These are phyloP conservation scores for Allacma fusca DNA, from an alignment of 2,888 invertebrate species.

Conservation along the genomic window DNA sequence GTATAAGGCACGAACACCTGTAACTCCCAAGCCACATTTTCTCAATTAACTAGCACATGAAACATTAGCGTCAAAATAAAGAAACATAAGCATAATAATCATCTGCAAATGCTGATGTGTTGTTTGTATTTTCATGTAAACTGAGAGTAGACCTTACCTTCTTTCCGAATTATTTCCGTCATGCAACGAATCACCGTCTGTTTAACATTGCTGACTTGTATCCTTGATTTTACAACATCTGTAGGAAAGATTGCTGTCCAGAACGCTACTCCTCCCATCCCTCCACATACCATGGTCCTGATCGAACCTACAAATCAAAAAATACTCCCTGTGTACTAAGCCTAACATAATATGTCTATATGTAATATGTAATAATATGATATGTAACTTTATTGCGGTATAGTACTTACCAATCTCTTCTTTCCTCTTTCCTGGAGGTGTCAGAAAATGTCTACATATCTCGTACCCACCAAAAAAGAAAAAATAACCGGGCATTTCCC, in stretches of 20 bases:
- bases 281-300: conserved; percentile 88
- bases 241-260: conserved; percentile 95
- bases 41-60: too few relatives aligned
- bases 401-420: conserved; percentile 71
- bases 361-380: too few relatives aligned
- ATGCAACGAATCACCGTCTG: conserved; percentile 73
- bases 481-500: conserved; percentile 99
- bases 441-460: conserved; percentile 70
- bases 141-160: conserved; percentile 72
- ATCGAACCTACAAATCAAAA: conserved; percentile 65
- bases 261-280: conserved; percentile 85
- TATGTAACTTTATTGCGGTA: too few relatives aligned
- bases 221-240: conserved; percentile 95
- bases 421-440: conserved; percentile 68
- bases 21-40: too few relatives aligned
- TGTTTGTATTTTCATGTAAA: too few relatives aligned
- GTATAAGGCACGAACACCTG: conserved; percentile 81
- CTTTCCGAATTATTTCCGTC: conserved; percentile 74
- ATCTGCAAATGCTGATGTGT: too few relatives aligned
- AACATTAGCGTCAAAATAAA: too few relatives aligned
- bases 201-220: conserved; percentile 78
- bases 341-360: too few relatives aligned
- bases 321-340: too few relatives aligned
- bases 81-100: too few relatives aligned
- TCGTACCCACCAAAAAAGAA: conserved; percentile 99